phyloP scores from a whole-genome alignment of 1,140 invertebrate genomes.

The Delia radicum region DNA sequence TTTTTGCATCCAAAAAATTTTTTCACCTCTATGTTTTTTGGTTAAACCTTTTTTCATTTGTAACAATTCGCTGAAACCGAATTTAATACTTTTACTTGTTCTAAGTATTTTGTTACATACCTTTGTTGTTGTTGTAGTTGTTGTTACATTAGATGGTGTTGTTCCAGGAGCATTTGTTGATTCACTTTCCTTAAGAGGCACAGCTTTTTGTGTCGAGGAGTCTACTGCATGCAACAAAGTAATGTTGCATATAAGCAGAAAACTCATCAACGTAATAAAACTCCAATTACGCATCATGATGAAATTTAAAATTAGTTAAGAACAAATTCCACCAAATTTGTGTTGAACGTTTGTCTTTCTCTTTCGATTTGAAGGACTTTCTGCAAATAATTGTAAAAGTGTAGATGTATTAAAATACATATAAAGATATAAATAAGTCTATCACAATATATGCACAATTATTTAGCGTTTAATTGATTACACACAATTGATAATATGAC shows the following conservation, averaged over 20 bases:
- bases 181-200: neutral
- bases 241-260: neutral
- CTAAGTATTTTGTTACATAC: neutral
- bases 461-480: neutral
- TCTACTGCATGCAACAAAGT: neutral
- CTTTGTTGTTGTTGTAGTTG: neutral
- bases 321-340: too few species aligned
- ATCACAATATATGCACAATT: too few species aligned
- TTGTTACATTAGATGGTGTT: neutral
- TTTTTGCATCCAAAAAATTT: too few species aligned
- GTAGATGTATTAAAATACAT: neutral
- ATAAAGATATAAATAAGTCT: too few species aligned
- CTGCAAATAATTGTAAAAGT: neutral
- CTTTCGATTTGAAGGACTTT: neutral
- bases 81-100: too few species aligned
- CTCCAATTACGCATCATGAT: neutral
- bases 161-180: neutral
- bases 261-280: neutral
- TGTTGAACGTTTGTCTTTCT: too few species aligned
- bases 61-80: too few species aligned
- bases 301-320: too few species aligned
- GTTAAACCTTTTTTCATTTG: too few species aligned
- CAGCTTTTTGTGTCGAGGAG: neutral
- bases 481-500: slow-evolving; percentile 2
- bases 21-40: too few species aligned